Percentiles rank a stretch among this genome's conserved stretches.
Conservation (phyloP, 2,888 invertebrate species). For the Drosophila trichaetosa region DNA sequence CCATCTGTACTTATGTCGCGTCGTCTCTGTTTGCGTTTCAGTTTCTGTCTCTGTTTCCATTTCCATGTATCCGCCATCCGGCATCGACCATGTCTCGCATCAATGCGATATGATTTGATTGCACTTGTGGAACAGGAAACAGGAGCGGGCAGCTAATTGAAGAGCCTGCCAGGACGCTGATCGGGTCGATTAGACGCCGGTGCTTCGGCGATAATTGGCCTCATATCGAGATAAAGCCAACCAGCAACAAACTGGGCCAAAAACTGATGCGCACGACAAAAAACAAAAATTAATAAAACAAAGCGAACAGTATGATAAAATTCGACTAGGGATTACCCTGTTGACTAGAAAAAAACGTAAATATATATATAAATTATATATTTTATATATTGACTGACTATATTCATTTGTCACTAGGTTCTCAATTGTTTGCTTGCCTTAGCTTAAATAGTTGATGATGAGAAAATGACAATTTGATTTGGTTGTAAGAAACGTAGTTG, state of each 20-base stretch:
- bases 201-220: conserved; percentile 64
- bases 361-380: not conserved
- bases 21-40: conserved; percentile 8
- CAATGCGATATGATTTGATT: conserved; percentile 72
- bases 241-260: conserved; percentile 28
- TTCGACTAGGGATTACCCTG: not conserved
- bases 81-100: conserved; percentile 47
- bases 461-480: not conserved
- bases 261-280: conserved; percentile 23
- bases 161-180: conserved; percentile 56
- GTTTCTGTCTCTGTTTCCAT: conserved; percentile 1
- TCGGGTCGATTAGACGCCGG: conserved; percentile 58
- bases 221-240: conserved; percentile 67
- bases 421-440: not conserved
- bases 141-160: conserved; percentile 59
- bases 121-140: conserved; percentile 61
- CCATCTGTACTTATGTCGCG: not conserved
- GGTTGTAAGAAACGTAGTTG: not conserved
- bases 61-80: conserved; percentile 10
- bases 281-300: conserved; percentile 2
- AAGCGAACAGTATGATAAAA: not conserved
- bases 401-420: not conserved
- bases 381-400: not conserved
- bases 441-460: not conserved
- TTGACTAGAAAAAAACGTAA: not conserved